Conservation (phyloP, 2,113 vertebrate genomes). For the Dasyurus viverrinus region DNA sequence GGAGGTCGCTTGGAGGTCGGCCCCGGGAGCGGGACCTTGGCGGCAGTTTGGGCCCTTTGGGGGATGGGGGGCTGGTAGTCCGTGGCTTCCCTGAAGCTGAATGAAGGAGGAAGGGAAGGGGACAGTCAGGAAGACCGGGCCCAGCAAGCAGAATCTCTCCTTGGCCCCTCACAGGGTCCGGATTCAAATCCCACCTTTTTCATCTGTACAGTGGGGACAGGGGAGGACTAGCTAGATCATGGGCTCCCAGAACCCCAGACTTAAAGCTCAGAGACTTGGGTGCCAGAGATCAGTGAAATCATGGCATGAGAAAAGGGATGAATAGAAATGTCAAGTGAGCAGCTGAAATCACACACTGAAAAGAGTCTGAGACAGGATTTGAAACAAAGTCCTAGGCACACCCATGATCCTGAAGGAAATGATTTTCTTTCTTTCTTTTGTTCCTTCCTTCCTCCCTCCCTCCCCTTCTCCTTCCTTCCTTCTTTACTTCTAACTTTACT, state of each 20-base stretch:
- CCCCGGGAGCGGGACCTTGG: slow-evolving; percentile 14
- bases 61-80: neutral
- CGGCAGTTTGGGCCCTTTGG: too few relatives aligned
- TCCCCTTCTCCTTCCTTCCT: neutral
- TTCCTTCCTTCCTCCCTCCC: neutral
- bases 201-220: neutral
- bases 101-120: neutral
- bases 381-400: neutral
- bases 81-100: neutral
- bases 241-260: neutral
- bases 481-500: too few relatives aligned
- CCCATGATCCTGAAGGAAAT: neutral
- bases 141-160: neutral
- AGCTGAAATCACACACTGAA: neutral
- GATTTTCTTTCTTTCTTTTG: neutral
- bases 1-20: slow-evolving; percentile 8
- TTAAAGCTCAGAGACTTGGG: neutral
- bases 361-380: neutral
- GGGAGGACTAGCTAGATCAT: neutral
- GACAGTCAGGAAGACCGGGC: neutral
- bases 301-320: neutral
- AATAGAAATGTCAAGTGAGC: neutral
- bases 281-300: neutral
- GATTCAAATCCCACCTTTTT: neutral
- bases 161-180: too few relatives aligned